These are phyloP conservation scores for Macrochelys suwanniensis DNA, from an alignment of 2,797 vertebrate species.

Conservation along the genomic window DNA sequence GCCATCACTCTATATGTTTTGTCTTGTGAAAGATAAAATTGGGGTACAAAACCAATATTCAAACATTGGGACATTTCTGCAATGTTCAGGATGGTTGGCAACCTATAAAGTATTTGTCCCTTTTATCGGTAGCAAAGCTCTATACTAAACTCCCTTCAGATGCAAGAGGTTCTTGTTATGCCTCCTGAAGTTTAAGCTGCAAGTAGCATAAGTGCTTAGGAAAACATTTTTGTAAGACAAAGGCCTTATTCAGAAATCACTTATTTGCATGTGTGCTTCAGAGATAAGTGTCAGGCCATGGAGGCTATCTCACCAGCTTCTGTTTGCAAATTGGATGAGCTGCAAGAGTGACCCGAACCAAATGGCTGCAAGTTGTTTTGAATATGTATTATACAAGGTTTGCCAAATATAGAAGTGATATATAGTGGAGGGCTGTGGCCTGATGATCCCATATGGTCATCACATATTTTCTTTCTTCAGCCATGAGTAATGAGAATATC, in stretches of 20 bases:
- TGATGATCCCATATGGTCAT: constrained; percentile 69
- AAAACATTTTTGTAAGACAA: constrained; percentile 72
- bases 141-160: constrained; percentile 64
- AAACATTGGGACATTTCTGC: constrained; percentile 62
- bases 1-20: background rate
- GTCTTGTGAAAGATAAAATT: background rate
- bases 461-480: constrained; percentile 64
- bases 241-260: constrained; percentile 78
- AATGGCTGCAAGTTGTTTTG: constrained; percentile 76
- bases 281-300: constrained; percentile 67
- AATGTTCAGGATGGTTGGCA: too few species aligned
- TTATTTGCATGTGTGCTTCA: constrained; percentile 69
- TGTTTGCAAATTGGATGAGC: constrained; percentile 75
- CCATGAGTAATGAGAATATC: constrained; percentile 66
- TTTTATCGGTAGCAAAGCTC: constrained; percentile 70
- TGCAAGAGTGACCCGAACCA: constrained; percentile 71
- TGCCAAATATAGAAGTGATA: constrained; percentile 70
- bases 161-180: constrained; percentile 64
- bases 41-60: constrained; percentile 52
- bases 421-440: constrained; percentile 60
- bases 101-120: constrained; percentile 64
- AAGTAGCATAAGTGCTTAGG: constrained; percentile 61
- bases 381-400: constrained; percentile 60
- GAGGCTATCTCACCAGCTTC: constrained; percentile 51
- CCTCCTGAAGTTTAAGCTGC: constrained; percentile 65